A percentile compares a stretch with the other conserved stretches of the same genome.
Conservation (phyloP, 2,888 invertebrate species). For the Chrysolina americana region DNA sequence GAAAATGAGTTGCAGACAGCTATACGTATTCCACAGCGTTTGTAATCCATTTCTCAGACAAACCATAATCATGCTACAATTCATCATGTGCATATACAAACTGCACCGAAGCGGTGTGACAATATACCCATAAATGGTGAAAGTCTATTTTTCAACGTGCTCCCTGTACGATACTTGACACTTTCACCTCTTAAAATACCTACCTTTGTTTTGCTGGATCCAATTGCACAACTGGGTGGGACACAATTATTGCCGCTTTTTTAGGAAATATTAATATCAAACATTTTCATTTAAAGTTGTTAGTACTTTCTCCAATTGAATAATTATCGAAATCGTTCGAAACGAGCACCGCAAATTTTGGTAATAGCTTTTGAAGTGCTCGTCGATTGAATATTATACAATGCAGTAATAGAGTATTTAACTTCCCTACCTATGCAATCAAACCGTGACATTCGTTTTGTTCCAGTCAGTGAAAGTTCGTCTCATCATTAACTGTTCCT, state of each 20-base stretch:
- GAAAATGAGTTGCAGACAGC: neutral
- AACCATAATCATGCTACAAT: neutral
- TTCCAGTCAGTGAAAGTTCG: no score
- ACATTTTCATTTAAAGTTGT: constrained; percentile 1
- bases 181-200: constrained; percentile 45
- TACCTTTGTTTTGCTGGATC: constrained; percentile 18
- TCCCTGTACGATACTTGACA: constrained; percentile 44
- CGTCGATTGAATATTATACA: neutral
- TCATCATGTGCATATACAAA: neutral
- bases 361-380: neutral
- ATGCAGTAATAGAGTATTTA: neutral
- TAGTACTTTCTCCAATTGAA: constrained; percentile 13
- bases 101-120: neutral
- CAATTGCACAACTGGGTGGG: constrained; percentile 17
- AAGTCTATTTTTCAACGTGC: constrained; percentile 38
- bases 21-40: neutral
- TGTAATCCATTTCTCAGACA: constrained; percentile 1
- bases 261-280: constrained; percentile 13
- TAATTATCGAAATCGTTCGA: neutral
- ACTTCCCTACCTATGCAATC: neutral
- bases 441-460: no score
- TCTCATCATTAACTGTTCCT: no score
- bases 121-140: constrained; percentile 41
- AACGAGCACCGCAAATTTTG: neutral
- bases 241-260: constrained; percentile 1